These are phyloP conservation scores for Zygothrica quintamaculata DNA, from an alignment of 2,888 invertebrate genomes.

Conservation along the genomic window DNA sequence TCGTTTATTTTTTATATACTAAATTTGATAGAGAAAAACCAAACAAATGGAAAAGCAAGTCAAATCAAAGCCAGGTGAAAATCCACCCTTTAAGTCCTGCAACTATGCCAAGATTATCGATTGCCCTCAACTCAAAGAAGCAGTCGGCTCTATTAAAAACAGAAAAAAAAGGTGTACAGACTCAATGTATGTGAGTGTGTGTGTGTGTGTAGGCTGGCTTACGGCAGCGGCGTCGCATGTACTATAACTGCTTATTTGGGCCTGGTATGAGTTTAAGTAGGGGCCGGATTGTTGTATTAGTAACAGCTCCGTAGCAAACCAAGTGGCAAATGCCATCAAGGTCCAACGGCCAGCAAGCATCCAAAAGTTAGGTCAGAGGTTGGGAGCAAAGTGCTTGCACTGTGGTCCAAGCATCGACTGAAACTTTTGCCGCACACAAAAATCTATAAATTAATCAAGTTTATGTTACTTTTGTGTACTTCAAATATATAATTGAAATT, in stretches of 20 bases:
- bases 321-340: conserved; percentile 59
- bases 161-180: conserved; percentile 14
- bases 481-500: no score
- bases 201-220: conserved; percentile 30
- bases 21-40: conserved; percentile 62
- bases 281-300: conserved; percentile 9
- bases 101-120: conserved; percentile 43
- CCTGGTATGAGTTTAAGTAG: no score
- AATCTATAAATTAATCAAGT: no score
- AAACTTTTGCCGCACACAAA: neutral
- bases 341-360: conserved; percentile 22
- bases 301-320: conserved; percentile 43
- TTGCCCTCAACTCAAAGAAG: conserved; percentile 21
- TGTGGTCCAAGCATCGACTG: conserved; percentile 20
- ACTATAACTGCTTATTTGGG: neutral
- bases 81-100: conserved; percentile 25
- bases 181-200: no score
- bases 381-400: conserved; percentile 30
- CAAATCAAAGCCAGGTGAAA: conserved; percentile 42
- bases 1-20: no score
- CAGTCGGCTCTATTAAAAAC: conserved; percentile 19
- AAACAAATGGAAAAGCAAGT: conserved; percentile 43
- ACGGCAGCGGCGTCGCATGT: neutral
- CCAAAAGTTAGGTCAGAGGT: conserved; percentile 14
- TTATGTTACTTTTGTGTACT: no score